Evolutionary conservation across 2,797 vertebrate species (phyloP).

Genomic region (Rhyacichthys aspro): DNA sequence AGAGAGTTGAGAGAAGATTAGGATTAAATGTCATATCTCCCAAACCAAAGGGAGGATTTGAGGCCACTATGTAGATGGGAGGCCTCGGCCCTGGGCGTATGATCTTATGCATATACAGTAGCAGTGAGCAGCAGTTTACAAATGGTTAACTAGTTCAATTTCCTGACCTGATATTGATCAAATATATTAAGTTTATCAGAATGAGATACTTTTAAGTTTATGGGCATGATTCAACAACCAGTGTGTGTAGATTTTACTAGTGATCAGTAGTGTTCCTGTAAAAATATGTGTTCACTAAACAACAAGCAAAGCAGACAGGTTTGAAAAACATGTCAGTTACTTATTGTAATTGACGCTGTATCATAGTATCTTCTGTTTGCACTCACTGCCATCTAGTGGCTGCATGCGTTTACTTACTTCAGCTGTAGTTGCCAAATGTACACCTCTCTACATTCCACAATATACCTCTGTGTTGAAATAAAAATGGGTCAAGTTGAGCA

Average conservation of each 20-base stretch:
- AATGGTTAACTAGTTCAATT: conserved; percentile 6
- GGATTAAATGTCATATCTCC: conserved; percentile 68
- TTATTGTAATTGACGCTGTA: too few relatives aligned
- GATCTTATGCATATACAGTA: conserved; percentile 37
- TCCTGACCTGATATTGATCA: too few relatives aligned
- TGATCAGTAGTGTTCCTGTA: too few relatives aligned
- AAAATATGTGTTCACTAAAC: too few relatives aligned
- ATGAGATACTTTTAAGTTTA: background rate
- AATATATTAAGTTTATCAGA: background rate
- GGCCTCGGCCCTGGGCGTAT: conserved; percentile 42
- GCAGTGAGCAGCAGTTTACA: conserved; percentile 16
- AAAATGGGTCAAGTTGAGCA: too few relatives aligned
- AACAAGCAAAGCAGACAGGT: too few relatives aligned
- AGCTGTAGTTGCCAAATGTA: too few relatives aligned
- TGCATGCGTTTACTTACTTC: background rate
- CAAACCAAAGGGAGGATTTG: conserved; percentile 61
- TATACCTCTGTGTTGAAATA: too few relatives aligned
- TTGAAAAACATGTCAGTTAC: too few relatives aligned
- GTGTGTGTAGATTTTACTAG: too few relatives aligned
- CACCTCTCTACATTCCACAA: too few relatives aligned
- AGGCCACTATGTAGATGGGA: conserved; percentile 39
- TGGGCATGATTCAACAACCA: too few relatives aligned
- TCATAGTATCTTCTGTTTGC: conserved; percentile 27
- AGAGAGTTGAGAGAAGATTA: conserved; percentile 56
- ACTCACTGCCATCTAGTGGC: conserved; percentile 62